Conservation (phyloP, 2,797 vertebrate species). For the Eupleurogrammus muticus region DNA sequence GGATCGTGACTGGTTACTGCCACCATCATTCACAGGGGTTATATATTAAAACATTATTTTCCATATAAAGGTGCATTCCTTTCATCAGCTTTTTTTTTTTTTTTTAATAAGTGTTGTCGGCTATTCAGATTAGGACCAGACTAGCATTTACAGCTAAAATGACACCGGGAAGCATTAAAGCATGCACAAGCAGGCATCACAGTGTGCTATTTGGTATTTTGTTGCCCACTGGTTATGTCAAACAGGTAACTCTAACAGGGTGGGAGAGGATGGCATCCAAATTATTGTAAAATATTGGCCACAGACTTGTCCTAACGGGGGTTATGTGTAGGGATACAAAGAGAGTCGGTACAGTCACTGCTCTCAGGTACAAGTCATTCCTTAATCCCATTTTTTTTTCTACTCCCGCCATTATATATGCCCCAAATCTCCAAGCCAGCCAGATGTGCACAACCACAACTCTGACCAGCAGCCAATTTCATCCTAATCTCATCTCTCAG, state of each 20-base stretch:
- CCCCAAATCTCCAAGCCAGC: constrained; percentile 52
- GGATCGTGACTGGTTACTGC: constrained; percentile 81
- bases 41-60: constrained; percentile 12
- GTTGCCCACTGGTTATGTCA: constrained; percentile 4
- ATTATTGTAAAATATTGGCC: constrained; percentile 2
- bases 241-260: not conserved
- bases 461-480: constrained; percentile 73
- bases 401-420: constrained; percentile 51
- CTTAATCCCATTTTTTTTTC: constrained; percentile 50
- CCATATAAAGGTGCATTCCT: constrained; percentile 4
- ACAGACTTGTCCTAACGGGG: constrained; percentile 17
- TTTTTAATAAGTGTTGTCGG: constrained; percentile 19
- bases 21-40: constrained; percentile 47
- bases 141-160: constrained; percentile 27
- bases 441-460: constrained; percentile 69
- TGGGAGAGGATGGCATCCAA: not conserved
- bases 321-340: constrained; percentile 30
- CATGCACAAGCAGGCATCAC: constrained; percentile 75
- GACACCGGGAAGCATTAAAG: constrained; percentile 47
- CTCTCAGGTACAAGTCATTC: constrained; percentile 59
- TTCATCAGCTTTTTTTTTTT: not conserved
- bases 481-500: constrained; percentile 71
- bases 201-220: constrained; percentile 52
- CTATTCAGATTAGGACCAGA: constrained; percentile 22
- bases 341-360: constrained; percentile 19